A percentile compares a stretch with the other conserved stretches of the same genome.
These are phyloP conservation scores for Passer domesticus DNA, from an alignment of 2,113 vertebrate genomes.

Conservation along the genomic window DNA sequence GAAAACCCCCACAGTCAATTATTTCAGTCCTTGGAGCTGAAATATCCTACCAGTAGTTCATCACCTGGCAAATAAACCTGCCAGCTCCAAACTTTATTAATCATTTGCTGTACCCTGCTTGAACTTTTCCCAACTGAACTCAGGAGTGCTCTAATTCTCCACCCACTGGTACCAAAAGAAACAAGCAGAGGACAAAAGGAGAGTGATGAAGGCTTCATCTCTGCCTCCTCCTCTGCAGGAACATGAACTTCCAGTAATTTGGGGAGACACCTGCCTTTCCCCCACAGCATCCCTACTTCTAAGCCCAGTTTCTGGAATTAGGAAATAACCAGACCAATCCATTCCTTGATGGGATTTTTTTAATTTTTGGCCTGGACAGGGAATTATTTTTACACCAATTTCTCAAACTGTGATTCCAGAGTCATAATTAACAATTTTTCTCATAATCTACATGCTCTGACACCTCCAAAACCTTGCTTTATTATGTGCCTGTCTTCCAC, in stretches of 20 bases:
- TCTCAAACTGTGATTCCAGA: neutral
- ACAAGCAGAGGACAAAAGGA: neutral
- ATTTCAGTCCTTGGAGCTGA: slow-evolving; percentile 38
- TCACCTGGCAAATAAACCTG: slow-evolving; percentile 66
- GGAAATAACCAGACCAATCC: neutral
- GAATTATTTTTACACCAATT: neutral
- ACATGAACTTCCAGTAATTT: accelerated
- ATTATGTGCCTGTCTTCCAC: neutral
- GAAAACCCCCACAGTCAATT: slow-evolving; percentile 39
- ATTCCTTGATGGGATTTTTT: neutral
- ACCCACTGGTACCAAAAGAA: neutral
- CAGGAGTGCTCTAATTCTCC: neutral
- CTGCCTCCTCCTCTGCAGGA: neutral
- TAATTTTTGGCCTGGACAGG: neutral
- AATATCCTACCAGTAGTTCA: slow-evolving; percentile 48
- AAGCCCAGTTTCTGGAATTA: neutral
- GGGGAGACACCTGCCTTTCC: neutral
- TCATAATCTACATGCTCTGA: neutral
- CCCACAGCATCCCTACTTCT: neutral
- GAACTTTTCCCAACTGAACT: slow-evolving; percentile 41
- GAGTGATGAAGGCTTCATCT: neutral
- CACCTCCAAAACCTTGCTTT: neutral
- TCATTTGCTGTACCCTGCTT: slow-evolving; percentile 43
- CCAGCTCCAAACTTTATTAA: slow-evolving; percentile 51
- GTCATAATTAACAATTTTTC: neutral